A percentile compares a stretch with the other conserved stretches of the same genome.
phyloP scores from a whole-genome alignment of 2,888 invertebrate genomes.

The Caenorhabditis macrosperma region DNA sequence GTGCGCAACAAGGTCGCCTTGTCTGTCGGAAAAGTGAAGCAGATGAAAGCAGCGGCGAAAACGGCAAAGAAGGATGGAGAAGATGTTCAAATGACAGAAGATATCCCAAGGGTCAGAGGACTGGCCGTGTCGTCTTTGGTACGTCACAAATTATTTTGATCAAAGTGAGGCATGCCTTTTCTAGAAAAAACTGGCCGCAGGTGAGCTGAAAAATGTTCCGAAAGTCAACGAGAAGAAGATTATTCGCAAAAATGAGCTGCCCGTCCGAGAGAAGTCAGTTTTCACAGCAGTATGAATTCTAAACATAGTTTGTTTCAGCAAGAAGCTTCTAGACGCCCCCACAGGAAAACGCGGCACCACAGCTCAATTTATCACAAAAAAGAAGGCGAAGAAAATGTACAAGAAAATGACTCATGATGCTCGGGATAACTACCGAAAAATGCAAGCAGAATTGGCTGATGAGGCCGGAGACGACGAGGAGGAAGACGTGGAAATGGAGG shows the following conservation, averaged over 20 bases:
- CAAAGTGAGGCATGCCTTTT: neutral
- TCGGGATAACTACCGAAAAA: slow-evolving; percentile 41
- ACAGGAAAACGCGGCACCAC: slow-evolving; percentile 48
- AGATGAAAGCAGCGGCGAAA: slow-evolving; percentile 42
- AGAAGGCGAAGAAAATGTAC: slow-evolving; percentile 59
- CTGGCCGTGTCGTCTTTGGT: slow-evolving; percentile 46
- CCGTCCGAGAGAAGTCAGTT: slow-evolving; percentile 45
- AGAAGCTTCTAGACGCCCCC: slow-evolving; percentile 52
- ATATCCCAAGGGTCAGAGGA: slow-evolving; percentile 43
- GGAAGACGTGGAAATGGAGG: slow-evolving; percentile 48
- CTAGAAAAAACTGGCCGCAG: slow-evolving; percentile 42
- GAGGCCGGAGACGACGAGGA: slow-evolving; percentile 18
- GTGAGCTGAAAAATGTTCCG: slow-evolving; percentile 58
- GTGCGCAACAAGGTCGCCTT: slow-evolving; percentile 44
- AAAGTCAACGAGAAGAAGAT: slow-evolving; percentile 58
- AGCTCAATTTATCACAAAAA: slow-evolving; percentile 55
- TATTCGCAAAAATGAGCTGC: slow-evolving; percentile 46
- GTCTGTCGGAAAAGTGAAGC: slow-evolving; percentile 15
- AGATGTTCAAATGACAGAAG: slow-evolving; percentile 40
- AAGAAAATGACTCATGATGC: slow-evolving; percentile 61
- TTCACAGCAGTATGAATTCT: neutral
- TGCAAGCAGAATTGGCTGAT: slow-evolving; percentile 39
- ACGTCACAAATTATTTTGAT: neutral
- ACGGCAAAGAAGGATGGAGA: slow-evolving; percentile 45
- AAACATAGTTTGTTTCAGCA: slow-evolving; percentile 23